A percentile compares a stretch with the other conserved stretches of the same genome.
Conservation (phyloP, 2,888 invertebrate species). For the Itoplectis maculator region DNA sequence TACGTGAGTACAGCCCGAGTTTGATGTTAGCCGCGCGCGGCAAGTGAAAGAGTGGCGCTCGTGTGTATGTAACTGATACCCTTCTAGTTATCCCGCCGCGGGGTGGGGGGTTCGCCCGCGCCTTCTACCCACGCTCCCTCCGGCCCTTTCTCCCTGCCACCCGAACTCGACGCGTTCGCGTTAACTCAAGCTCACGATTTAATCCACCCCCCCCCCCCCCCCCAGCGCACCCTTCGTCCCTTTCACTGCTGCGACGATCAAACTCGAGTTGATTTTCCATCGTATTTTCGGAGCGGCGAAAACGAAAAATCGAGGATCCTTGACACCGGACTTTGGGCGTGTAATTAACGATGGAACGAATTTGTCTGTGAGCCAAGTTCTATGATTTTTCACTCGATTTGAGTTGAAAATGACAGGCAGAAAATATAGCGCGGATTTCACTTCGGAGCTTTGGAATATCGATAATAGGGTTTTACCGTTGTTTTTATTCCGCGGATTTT, state of each 20-base stretch:
- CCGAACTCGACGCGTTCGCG: constrained; percentile 20
- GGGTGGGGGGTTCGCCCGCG: too few relatives aligned
- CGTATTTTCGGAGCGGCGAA: not conserved
- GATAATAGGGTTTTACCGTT: not conserved
- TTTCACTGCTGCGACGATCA: not conserved
- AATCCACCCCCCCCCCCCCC: not conserved
- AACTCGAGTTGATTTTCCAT: constrained; percentile 31
- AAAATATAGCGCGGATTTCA: not conserved
- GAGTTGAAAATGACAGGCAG: not conserved
- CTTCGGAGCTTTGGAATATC: not conserved
- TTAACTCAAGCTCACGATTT: constrained; percentile 34
- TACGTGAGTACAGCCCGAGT: constrained; percentile 23
- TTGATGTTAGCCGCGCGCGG: constrained; percentile 2
- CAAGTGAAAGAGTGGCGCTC: not conserved
- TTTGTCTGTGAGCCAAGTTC: too few relatives aligned
- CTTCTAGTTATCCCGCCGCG: not conserved
- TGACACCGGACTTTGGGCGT: not conserved
- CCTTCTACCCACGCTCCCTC: not conserved
- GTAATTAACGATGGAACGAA: too few relatives aligned
- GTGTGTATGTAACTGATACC: constrained; percentile 37
- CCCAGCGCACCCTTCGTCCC: not conserved
- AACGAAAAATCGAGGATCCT: not conserved
- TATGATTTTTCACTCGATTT: not conserved
- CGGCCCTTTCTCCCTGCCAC: not conserved
- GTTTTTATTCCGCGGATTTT: not conserved